A percentile compares a stretch with the other conserved stretches of the same genome.
phyloP scores from a whole-genome alignment of 2,888 invertebrate genomes.

The Habroteleia sp. region DNA sequence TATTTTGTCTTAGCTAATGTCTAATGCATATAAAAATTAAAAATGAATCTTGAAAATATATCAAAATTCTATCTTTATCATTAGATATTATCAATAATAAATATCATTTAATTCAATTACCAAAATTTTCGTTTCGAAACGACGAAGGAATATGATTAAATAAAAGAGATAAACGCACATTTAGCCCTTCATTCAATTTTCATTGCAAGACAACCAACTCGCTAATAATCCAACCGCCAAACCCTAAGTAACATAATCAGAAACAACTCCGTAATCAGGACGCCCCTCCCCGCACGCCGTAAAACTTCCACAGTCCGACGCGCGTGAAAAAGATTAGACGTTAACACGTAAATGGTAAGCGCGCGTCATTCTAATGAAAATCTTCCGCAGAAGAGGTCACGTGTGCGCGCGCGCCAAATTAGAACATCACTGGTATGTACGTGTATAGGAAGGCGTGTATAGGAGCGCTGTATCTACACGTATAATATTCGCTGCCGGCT shows the following conservation, averaged over 20 bases:
- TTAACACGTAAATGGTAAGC: conserved; percentile 58
- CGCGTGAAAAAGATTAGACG: conserved; percentile 50
- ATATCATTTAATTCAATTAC: no score
- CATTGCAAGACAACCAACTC: not conserved
- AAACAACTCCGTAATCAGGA: conserved; percentile 14
- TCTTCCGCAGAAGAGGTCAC: conserved; percentile 67
- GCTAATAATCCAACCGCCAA: conserved; percentile 10
- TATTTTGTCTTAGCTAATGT: no score
- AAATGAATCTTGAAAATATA: no score
- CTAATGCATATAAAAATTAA: no score
- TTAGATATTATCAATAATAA: no score
- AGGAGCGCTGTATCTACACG: conserved; percentile 67
- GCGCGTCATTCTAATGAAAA: conserved; percentile 77
- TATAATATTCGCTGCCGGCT: conserved; percentile 77
- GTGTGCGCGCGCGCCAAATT: conserved; percentile 64
- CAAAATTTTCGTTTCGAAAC: no score
- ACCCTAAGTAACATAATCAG: conserved; percentile 9
- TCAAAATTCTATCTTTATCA: no score
- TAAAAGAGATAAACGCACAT: no score
- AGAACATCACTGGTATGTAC: conserved; percentile 57
- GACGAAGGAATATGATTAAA: no score
- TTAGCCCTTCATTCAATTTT: conserved; percentile 6
- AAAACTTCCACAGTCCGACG: not conserved
- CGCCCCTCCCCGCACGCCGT: not conserved
- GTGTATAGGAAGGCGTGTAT: conserved; percentile 52